These are phyloP conservation scores for Myanophis thanlyinensis DNA, from an alignment of 2,113 vertebrate species.

Conservation along the genomic window DNA sequence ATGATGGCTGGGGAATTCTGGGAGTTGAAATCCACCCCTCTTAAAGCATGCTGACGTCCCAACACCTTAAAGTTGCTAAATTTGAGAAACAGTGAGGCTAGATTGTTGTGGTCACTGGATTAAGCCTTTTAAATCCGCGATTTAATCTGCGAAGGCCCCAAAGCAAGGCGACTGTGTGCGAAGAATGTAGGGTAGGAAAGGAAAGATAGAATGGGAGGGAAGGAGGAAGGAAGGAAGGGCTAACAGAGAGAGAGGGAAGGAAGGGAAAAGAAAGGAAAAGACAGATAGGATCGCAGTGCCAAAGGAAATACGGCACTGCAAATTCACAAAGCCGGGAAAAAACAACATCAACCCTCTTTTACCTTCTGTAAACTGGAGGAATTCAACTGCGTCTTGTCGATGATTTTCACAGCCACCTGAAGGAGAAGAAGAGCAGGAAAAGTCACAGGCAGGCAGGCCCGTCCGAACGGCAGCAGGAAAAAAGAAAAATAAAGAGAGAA, in stretches of 20 bases:
- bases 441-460: background rate
- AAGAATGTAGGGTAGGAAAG: background rate
- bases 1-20: background rate
- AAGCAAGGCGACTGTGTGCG: background rate
- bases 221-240: too few species aligned
- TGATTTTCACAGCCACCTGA: conserved; percentile 73
- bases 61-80: background rate
- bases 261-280: too few species aligned
- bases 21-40: background rate
- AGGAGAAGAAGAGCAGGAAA: background rate
- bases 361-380: conserved; percentile 75
- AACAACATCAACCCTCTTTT: too few species aligned
- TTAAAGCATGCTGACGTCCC: too few species aligned
- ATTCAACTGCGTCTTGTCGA: conserved; percentile 73
- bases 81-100: background rate
- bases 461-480: too few species aligned
- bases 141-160: background rate
- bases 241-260: too few species aligned
- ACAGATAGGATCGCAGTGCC: too few species aligned
- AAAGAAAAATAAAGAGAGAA: too few species aligned
- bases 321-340: background rate
- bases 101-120: background rate
- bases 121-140: background rate
- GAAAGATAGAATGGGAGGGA: too few species aligned
- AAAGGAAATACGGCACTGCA: background rate